A percentile compares a stretch with the other conserved stretches of the same genome.
phyloP scores from a whole-genome alignment of 2,797 vertebrate genomes.

The Ctenopoma kingsleyae region DNA sequence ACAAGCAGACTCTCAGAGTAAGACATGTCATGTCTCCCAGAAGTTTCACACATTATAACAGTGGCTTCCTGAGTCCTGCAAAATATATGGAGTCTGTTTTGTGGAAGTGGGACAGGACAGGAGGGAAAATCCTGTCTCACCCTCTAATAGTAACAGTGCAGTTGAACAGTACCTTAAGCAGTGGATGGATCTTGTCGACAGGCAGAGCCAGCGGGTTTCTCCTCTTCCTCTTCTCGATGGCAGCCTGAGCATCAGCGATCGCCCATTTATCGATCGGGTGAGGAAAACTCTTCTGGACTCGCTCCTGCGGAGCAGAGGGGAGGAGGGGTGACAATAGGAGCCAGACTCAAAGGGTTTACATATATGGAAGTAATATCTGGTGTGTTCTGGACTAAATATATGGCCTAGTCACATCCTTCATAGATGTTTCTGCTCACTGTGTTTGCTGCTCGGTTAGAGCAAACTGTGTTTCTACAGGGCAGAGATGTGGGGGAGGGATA shows the following conservation, averaged over 20 bases:
- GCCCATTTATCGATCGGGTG: conserved; percentile 99
- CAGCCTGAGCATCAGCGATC: conserved; percentile 94
- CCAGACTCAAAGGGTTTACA: neutral
- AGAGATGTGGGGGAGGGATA: neutral
- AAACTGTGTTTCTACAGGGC: neutral
- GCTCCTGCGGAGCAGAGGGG: conserved; percentile 83
- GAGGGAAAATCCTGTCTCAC: too few species aligned
- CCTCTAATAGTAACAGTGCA: too few species aligned
- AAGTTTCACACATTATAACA: too few species aligned
- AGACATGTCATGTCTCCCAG: too few species aligned
- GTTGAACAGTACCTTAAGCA: conserved; percentile 87
- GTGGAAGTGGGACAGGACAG: too few species aligned
- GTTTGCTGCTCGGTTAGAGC: neutral
- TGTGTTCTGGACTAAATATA: neutral
- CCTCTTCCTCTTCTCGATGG: conserved; percentile 95
- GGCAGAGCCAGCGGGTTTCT: conserved; percentile 94
- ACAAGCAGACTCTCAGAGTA: too few species aligned
- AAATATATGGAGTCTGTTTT: too few species aligned
- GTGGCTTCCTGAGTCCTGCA: too few species aligned
- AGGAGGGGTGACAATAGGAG: neutral
- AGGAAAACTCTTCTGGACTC: conserved; percentile 96
- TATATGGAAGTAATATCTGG: too few species aligned
- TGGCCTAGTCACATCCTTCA: neutral
- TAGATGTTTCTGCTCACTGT: neutral
- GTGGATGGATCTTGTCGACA: conserved; percentile 97